Evolutionary conservation across 2,888 invertebrate species (phyloP), one percentile per base, ranked within the genome.

Genomic region (Corbicula japonica): DNA sequence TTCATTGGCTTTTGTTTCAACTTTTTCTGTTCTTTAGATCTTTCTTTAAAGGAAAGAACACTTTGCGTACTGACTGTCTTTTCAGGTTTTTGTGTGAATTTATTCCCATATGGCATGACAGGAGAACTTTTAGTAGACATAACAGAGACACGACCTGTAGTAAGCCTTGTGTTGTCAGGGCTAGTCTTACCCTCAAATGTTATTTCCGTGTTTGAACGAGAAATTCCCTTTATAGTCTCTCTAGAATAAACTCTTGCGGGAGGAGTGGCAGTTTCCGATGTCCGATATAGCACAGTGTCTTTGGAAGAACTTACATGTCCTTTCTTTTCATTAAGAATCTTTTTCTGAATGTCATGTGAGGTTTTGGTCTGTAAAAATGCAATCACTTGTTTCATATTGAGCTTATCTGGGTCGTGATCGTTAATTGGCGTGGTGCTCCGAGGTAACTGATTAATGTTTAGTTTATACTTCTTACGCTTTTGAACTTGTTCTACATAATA

Each of bases 381-480:
- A 52, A 89, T 89, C 6, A 89, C 90, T 60, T 89, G 89, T 69
- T 90, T 88, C 86, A 90, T 90, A 68, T 89, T 90, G 0, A 90
- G 82, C 70, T 88, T 90, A 75, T 90, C 90, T 0, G 90, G 90
- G 41, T 90, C 90, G 48, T 90, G 87, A 23, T 90, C 90, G 50
- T 82, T 85, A 18, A 89, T 86, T 12, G 90, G 90, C 0, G 90
- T 89, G 10, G 84, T 88, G 70, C 90, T 89, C 23, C 90, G 77
- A 0, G 89, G 89, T 26, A 89, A 72, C 48, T 89, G 88, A 56
- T 88, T 88, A 3, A 88, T 78, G 60, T 88, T 90, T 21, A 90
- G 50, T 72, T 89, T 89, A 60, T 87, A 84, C 63, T 83, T 87
- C 63, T 84, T 85, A 58, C 66, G 71, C 54, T 70, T 87, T 21